Evolutionary conservation across 2,888 invertebrate species (phyloP), one percentile per base, ranked within the genome.

Genomic region (Julus scanicus): DNA sequence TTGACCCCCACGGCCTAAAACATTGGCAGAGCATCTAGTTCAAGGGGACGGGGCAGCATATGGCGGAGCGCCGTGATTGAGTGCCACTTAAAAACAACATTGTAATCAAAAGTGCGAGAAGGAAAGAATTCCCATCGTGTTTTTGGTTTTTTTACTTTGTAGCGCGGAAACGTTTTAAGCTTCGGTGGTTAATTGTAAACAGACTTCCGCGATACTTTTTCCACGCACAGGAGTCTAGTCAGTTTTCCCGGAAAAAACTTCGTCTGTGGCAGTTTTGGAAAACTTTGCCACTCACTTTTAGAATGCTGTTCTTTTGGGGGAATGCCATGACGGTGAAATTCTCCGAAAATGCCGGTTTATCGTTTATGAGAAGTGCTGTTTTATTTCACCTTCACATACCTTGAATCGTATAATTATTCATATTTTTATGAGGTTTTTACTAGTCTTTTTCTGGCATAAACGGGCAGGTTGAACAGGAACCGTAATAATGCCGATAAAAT

Each of bases 171-270:
- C n/a, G 57, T 15, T 29, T 29, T 13, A 53, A 15, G 53, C 53
- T 53, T 53, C 53, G 53, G 53, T 57, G 57, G 57, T 57, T 57
- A 57, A 57, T 57, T n/a, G 57, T 57, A 57, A 57, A 57, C 57
- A 57, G n/a, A 57, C 57, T 57, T 57, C 57, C 57, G 57, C n/a
- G 57, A 57, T 57, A n/a, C 4, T 49, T 49, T 49, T 49, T 57
- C 57, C 57, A 4, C n/a, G 57, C 3, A 57, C 57, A n/a, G 13
- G n/a, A 57, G 57, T 57, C 57, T 57, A 17, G 57, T n/a, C 57
- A 0, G 57, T 57, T 57, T 57, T 57, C 57, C n/a, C 57, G 57
- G 57, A 29, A 29, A 29, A 57, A 57, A 57, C 5, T 17, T 6
- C 57, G 8, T 57, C 57, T 57, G 57, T 17, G 17, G n/a, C n/a